Base-by-base conservation (phyloP, 2,113 vertebrate species). In the Centropus unirufus region DNA sequence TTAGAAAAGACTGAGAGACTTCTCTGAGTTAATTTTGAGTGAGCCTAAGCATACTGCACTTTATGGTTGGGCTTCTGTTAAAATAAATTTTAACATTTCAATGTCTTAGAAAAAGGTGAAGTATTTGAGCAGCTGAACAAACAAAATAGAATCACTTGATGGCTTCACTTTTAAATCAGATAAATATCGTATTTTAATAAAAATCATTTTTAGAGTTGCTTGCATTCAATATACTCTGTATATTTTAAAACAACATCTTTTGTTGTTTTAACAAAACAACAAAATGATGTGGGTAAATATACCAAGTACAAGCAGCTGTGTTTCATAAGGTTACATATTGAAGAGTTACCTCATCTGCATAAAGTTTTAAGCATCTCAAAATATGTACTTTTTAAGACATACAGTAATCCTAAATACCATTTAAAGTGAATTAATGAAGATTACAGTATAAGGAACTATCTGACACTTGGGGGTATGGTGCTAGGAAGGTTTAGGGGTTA, bases 371-470 rank as follows among this genome's bases (percentile, higher is more conserved):
- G 13, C n/a, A 42, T 51, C 40, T 91, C 19, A n/a, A 82, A 54
- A 49, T 11, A 30, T 16, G 20, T 17, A 6, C 27, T 15, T 79
- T 59, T 63, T 8, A 55, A 79, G 58, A 44, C 11, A 49, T 27
- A 44, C n/a, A 59, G 34, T 89, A 89, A 94, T 80, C 68, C 40
- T 77, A 61, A 90, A 69, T n/a, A 24, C 46, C 52, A 42, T 87
- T 91, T 80, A 21, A 80, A 94, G 26, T 83, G 79, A 94, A 77
- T 78, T 95, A 94, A 86, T 81, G 39, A 88, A 85, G 89, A 91
- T 90, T 88, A 74, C 14, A 63, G 34, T 5, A 9, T 14, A 64
- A 85, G 39, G 27, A 70, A 70, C 21, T 26, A 17, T 49, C 34
- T 70, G 47, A 44, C 74, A 14, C 67, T 70, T 59, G 15, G 32